A percentile compares a stretch with the other conserved stretches of the same genome.
Conservation (phyloP, 2,888 invertebrate genomes). For the Pandemis corylana region DNA sequence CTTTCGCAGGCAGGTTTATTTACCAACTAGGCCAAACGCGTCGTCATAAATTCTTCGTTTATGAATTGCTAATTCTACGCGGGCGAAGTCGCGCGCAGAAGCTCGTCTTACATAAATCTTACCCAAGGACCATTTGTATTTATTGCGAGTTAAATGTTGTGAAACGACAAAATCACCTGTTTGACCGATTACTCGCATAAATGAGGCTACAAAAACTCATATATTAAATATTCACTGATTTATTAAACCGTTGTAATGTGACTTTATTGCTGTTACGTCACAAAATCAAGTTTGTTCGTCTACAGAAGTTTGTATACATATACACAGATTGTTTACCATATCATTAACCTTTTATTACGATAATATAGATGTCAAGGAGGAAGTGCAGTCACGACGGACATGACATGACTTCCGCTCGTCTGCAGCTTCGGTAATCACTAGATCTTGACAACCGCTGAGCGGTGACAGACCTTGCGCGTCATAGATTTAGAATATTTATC, state of each 20-base stretch:
- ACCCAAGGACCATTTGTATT: background rate
- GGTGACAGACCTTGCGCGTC: too few relatives aligned
- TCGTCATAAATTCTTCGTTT: too few relatives aligned
- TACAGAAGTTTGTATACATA: background rate
- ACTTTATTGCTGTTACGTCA: conserved; percentile 20
- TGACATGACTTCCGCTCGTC: conserved; percentile 58
- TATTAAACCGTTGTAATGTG: background rate
- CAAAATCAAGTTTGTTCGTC: conserved; percentile 16
- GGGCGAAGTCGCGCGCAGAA: too few relatives aligned
- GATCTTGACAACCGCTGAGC: background rate
- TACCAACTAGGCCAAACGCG: too few relatives aligned
- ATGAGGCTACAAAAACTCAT: background rate
- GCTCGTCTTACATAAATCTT: too few relatives aligned
- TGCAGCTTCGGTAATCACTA: conserved; percentile 46
- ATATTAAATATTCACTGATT: conserved; percentile 14
- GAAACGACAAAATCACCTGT: background rate
- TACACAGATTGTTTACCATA: conserved; percentile 11
- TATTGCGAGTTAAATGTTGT: background rate
- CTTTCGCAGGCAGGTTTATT: too few relatives aligned
- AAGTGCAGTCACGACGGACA: conserved; percentile 49
- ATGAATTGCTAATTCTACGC: too few relatives aligned
- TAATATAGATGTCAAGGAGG: conserved; percentile 60
- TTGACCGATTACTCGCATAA: conserved; percentile 6
- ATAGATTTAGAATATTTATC: too few relatives aligned
- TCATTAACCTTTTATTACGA: conserved; percentile 35